Evolutionary conservation across 2,113 vertebrate genomes (phyloP).

Genomic region (Scortum barcoo): DNA sequence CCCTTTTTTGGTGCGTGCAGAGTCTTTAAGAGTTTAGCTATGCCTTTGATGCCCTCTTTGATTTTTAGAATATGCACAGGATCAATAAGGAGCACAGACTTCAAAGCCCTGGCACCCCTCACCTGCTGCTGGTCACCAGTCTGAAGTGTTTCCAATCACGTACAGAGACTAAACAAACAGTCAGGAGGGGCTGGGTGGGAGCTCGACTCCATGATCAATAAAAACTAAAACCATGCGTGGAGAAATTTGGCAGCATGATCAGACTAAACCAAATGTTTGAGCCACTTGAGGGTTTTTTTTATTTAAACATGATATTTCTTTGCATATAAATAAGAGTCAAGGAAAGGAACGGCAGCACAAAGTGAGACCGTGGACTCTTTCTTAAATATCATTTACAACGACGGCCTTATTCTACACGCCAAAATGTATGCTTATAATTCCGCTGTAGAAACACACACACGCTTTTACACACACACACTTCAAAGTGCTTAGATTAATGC

Average conservation of each 20-base stretch:
- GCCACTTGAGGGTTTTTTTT: conserved; percentile 17
- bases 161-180: conserved; percentile 80
- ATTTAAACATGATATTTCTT: conserved; percentile 40
- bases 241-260: conserved; percentile 51
- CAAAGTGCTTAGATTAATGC: conserved; percentile 83
- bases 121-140: conserved; percentile 90
- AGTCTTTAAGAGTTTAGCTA: conserved; percentile 86
- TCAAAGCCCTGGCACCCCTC: conserved; percentile 87
- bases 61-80: conserved; percentile 88
- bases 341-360: not conserved
- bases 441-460: conserved; percentile 25
- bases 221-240: conserved; percentile 56
- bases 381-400: conserved; percentile 41
- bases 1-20: conserved; percentile 77
- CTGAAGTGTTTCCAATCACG: conserved; percentile 87
- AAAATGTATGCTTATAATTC: conserved; percentile 54
- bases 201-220: conserved; percentile 69
- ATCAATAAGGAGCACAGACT: conserved; percentile 86
- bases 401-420: conserved; percentile 40
- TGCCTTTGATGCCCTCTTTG: conserved; percentile 87
- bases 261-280: conserved; percentile 46
- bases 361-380: conserved; percentile 28
- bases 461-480: conserved; percentile 72
- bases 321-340: conserved; percentile 12
- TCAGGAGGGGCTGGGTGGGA: conserved; percentile 54